phyloP scores from a whole-genome alignment of 2,113 vertebrate genomes.

The Capricornis sumatraensis region DNA sequence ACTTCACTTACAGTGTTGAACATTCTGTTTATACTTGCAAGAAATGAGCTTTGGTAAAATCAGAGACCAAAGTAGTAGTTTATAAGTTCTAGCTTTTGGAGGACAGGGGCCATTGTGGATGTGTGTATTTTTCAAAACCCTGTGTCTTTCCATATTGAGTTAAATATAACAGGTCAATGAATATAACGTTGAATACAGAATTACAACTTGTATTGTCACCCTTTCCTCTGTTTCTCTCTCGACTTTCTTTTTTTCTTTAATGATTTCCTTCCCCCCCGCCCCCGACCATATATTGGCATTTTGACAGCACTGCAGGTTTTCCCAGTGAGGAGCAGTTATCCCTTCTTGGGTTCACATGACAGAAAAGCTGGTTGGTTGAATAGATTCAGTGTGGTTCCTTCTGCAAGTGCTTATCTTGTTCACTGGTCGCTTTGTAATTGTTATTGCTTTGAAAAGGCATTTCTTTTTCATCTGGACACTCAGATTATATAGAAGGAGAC shows the following conservation, averaged over 20 bases:
- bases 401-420: constrained; percentile 58
- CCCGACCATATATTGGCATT: neutral
- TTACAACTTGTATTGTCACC: neutral
- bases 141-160: neutral
- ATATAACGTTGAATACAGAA: neutral
- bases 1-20: neutral
- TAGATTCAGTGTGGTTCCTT: constrained; percentile 9
- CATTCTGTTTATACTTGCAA: neutral
- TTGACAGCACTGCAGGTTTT: neutral
- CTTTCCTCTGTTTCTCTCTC: neutral
- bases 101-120: neutral
- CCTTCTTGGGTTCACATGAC: constrained; percentile 1
- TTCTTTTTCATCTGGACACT: constrained; percentile 56
- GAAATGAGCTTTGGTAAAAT: neutral
- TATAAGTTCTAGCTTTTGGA: neutral
- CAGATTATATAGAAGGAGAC: constrained; percentile 47
- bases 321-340: neutral
- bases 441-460: constrained; percentile 54
- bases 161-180: neutral
- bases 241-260: neutral
- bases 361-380: constrained; percentile 24
- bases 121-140: neutral
- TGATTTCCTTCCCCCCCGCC: neutral
- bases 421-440: constrained; percentile 57
- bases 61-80: neutral